A percentile compares a stretch with the other conserved stretches of the same genome.
Conservation (phyloP, 2,113 vertebrate genomes). For the Tachycineta bicolor region DNA sequence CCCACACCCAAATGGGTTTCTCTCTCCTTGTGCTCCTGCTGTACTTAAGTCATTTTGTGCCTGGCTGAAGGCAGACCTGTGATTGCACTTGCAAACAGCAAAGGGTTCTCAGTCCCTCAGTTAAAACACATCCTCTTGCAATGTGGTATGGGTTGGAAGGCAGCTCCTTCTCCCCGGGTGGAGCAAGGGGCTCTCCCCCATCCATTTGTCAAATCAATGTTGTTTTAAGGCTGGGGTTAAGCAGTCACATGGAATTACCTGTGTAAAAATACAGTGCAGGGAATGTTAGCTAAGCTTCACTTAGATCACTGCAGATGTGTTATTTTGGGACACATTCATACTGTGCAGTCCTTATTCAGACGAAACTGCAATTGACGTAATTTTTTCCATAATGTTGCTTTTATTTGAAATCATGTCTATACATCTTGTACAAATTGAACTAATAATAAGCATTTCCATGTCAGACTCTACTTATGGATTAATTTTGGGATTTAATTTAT, state of each 20-base stretch:
- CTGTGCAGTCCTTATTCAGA: slow-evolving; percentile 55
- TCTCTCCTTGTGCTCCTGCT: neutral
- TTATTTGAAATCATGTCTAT: slow-evolving; percentile 62
- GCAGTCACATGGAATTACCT: slow-evolving; percentile 15
- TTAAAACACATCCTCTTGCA: neutral
- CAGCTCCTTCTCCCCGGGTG: neutral
- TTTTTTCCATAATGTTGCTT: slow-evolving; percentile 65
- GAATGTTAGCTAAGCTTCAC: slow-evolving; percentile 26
- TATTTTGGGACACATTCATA: slow-evolving; percentile 59
- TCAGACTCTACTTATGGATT: slow-evolving; percentile 58
- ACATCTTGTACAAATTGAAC: slow-evolving; percentile 59
- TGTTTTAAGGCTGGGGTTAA: neutral
- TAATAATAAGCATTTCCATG: slow-evolving; percentile 53
- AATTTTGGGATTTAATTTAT: slow-evolving; percentile 55
- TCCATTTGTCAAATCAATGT: neutral
- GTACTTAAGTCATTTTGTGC: neutral
- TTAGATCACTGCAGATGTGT: slow-evolving; percentile 59
- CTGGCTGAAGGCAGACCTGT: neutral
- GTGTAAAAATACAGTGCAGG: slow-evolving; percentile 11
- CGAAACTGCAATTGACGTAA: slow-evolving; percentile 37
- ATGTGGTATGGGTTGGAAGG: neutral
- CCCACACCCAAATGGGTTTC: neutral
- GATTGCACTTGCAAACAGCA: neutral
- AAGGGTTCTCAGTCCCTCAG: neutral
- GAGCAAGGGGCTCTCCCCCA: neutral